Evolutionary conservation across 2,888 invertebrate genomes (phyloP), one percentile per base, ranked within the genome.

Genomic region (Glaucopsyche alexis): DNA sequence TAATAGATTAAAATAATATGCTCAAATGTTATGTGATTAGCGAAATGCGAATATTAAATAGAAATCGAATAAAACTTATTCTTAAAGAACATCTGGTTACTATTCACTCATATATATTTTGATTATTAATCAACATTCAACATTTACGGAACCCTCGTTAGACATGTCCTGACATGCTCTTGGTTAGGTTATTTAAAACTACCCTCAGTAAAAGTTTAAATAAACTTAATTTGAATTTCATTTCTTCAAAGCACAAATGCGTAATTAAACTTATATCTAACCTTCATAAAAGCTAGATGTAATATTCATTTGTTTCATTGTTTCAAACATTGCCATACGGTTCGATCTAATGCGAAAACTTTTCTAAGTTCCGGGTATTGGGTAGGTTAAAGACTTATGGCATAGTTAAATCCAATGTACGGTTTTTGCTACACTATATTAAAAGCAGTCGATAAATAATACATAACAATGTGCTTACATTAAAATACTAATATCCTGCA

Each of bases 401-500:
- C 29, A 29, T 29, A 29, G 29, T 29, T 55, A 19, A 19, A 55
- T 3, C 19, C 19, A 16, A 55, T 19, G 42, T 42, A 42, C 29
- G 42, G 4, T 42, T 6, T 4, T 42, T 47, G 47, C 3, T 47
- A 13, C 9, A 47, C 47, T 13, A 29, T 29, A 29, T 3, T 29
- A 47, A 47, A 6, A 42, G 13, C 9, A 47, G 9, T 29, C 29
- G 19, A 60, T 60, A 29, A 19, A 55, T 29, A 29, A 55, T 55
- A 13, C 55, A 1, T 38, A 60, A 13, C 13, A 13, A 0, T 29
- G 19, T 9, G 55, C 13, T 38, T 60, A 29, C 60, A 7, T 60
- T 38, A 60, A 13, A 29, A 67, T 65, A 45, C 11, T 71, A 60
- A 74, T 69, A 76, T 64, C 60, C 72, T 72, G 75, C 75, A 72